Percentiles rank a stretch among this genome's conserved stretches.
Conservation (phyloP, 2,797 vertebrate species). For the Mycteria americana region DNA sequence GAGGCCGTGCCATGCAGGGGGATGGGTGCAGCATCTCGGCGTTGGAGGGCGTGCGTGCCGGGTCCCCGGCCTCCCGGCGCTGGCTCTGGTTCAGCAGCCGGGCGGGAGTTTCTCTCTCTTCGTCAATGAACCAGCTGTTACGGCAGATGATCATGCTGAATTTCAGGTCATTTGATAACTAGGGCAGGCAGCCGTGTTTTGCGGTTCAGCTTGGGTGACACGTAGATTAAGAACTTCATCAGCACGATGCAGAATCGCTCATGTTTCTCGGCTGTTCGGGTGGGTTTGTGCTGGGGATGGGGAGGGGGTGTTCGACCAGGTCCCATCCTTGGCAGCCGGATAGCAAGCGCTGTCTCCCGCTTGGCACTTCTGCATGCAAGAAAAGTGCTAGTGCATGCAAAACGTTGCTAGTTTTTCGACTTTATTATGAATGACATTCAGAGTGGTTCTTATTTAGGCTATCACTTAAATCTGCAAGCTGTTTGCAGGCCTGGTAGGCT, state of each 20-base stretch:
- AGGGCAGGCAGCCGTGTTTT: slow-evolving; percentile 22
- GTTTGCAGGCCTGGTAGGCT: not conserved
- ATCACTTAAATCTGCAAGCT: not conserved
- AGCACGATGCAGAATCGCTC: not conserved
- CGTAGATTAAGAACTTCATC: not conserved
- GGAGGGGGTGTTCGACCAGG: not conserved
- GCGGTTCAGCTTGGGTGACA: slow-evolving; percentile 50
- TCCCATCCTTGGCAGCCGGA: not conserved
- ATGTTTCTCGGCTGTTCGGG: not conserved
- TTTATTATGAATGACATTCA: not conserved
- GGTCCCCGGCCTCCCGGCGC: not conserved
- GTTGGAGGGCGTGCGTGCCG: not conserved
- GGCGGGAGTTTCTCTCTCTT: not conserved
- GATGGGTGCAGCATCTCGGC: not conserved
- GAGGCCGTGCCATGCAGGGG: not conserved
- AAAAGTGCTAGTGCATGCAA: not conserved
- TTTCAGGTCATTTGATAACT: slow-evolving; percentile 71
- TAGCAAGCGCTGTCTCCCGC: not conserved
- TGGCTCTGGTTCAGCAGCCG: slow-evolving; percentile 17
- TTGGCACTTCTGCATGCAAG: not conserved
- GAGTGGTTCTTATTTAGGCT: not conserved
- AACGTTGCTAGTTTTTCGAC: not conserved
- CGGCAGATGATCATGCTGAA: slow-evolving; percentile 28
- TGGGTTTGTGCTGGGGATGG: not conserved
- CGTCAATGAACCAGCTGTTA: slow-evolving; percentile 36